phyloP scores from a whole-genome alignment of 2,888 invertebrate species.

The Dasysyrphus albostriatus region DNA sequence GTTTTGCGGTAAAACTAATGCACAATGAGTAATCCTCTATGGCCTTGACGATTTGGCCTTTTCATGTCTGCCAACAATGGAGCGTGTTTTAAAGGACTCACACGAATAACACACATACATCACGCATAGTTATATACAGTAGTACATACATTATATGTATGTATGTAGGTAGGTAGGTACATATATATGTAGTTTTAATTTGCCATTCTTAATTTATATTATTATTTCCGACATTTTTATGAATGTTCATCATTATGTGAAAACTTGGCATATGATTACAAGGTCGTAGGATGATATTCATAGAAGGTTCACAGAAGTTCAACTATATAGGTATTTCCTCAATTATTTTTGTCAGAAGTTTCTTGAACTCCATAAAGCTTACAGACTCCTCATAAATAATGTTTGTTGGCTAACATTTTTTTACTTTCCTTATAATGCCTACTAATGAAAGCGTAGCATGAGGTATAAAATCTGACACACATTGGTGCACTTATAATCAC shows the following conservation, averaged over 20 bases:
- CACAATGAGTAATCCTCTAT: constrained; percentile 56
- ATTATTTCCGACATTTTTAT: background rate
- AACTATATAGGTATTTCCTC: background rate
- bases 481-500: no score
- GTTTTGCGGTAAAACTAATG: constrained; percentile 51
- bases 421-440: no score
- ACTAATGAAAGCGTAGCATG: no score
- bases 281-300: background rate
- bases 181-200: background rate
- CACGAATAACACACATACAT: constrained; percentile 7
- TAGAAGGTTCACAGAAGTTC: background rate
- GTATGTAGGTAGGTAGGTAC: background rate
- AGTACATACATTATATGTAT: background rate
- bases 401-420: no score
- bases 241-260: background rate
- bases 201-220: background rate
- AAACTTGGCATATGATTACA: background rate
- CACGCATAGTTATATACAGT: background rate
- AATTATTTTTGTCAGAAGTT: no score
- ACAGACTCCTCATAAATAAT: no score
- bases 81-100: constrained; percentile 18
- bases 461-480: no score
- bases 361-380: no score
- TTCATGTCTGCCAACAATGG: background rate
- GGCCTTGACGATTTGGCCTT: constrained; percentile 52